Conservation (phyloP, 2,797 vertebrate genomes). For the Pangasius larnaudii region DNA sequence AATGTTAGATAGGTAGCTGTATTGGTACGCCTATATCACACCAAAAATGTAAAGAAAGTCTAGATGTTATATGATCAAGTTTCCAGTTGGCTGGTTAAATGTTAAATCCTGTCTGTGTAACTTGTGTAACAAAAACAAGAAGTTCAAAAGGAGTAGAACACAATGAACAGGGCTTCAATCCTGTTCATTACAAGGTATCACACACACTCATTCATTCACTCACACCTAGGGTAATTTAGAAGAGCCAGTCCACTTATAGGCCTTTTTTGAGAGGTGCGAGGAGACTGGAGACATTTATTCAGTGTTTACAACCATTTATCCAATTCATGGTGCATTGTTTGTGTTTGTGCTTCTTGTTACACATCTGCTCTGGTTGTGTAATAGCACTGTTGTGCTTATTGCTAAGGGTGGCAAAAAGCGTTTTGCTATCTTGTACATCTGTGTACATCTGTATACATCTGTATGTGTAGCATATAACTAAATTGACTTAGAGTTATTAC, state of each 20-base stretch:
- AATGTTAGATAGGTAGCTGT: background rate
- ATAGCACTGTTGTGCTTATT: background rate
- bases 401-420: background rate
- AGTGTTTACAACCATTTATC: background rate
- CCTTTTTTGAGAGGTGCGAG: background rate
- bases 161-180: background rate
- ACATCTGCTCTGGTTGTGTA: background rate
- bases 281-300: background rate
- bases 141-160: background rate
- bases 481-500: background rate
- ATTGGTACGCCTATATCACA: background rate
- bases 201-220: background rate
- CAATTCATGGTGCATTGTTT: background rate
- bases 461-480: background rate
- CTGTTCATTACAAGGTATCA: background rate
- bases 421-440: background rate
- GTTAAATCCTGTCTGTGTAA: background rate
- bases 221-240: background rate
- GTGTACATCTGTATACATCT: background rate
- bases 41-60: background rate
- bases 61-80: background rate
- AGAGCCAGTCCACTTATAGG: background rate
- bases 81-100: background rate
- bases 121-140: background rate
- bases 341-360: background rate